phyloP scores from a whole-genome alignment of 2,113 vertebrate genomes.

The Notarius quadriscutis region DNA sequence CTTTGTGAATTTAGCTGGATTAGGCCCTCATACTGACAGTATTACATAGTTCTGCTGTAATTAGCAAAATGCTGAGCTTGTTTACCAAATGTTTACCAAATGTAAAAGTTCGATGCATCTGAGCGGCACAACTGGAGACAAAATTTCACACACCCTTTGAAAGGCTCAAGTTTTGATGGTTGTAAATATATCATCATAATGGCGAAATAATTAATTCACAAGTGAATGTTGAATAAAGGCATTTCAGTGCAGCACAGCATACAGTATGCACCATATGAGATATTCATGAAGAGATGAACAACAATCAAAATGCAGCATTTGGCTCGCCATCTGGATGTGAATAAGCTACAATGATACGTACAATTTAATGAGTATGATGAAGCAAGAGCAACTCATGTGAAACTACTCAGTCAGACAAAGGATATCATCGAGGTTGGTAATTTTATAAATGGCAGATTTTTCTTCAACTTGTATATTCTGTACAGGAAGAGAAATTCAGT shows the following conservation, averaged over 20 bases:
- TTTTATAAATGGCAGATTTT: conserved; percentile 18
- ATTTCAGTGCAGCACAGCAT: conserved; percentile 29
- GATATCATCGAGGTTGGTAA: conserved; percentile 1
- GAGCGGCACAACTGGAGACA: conserved; percentile 4
- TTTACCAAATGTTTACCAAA: neutral
- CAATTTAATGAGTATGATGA: conserved; percentile 21
- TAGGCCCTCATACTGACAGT: neutral
- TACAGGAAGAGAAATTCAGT: neutral
- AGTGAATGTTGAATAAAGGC: conserved; percentile 16
- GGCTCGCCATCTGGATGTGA: conserved; percentile 39
- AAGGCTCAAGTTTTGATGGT: conserved; percentile 43
- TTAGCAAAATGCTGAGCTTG: neutral
- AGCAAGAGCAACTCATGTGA: conserved; percentile 10
- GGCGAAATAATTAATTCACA: conserved; percentile 42
- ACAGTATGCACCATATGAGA: conserved; percentile 31
- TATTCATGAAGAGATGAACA: conserved; percentile 37
- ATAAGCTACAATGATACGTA: conserved; percentile 22
- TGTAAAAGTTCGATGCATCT: neutral
- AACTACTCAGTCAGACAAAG: conserved; percentile 15
- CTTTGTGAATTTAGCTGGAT: neutral
- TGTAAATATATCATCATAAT: conserved; percentile 26
- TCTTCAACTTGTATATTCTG: neutral
- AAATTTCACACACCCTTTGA: conserved; percentile 27
- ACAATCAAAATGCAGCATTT: conserved; percentile 47
- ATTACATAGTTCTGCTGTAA: neutral